These are phyloP conservation scores for Zaprionus ghesquierei DNA, from an alignment of 1,140 invertebrate species.

Conservation along the genomic window DNA sequence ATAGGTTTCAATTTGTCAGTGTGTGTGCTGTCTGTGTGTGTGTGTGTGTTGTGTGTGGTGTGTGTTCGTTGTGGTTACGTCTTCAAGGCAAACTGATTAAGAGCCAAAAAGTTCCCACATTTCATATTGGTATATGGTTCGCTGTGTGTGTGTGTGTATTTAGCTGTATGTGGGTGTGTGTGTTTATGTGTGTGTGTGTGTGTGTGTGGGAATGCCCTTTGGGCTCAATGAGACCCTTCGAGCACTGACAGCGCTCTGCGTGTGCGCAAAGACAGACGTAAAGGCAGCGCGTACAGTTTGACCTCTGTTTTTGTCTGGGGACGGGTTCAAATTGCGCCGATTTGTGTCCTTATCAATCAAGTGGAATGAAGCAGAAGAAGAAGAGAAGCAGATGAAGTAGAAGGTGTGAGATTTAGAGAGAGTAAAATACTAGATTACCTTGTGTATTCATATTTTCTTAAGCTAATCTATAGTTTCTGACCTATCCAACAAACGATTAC, in stretches of 20 bases:
- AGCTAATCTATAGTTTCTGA: neutral
- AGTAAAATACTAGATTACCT: too few species aligned
- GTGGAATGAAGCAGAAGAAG: neutral
- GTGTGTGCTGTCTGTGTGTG: slow-evolving; percentile 43
- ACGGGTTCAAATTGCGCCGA: neutral
- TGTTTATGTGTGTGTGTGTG: slow-evolving; percentile 16
- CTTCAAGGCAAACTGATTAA: slow-evolving; percentile 50
- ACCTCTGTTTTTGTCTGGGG: neutral
- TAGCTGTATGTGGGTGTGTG: neutral
- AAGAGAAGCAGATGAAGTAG: neutral
- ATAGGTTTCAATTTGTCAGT: slow-evolving; percentile 68
- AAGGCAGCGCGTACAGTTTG: slow-evolving; percentile 5
- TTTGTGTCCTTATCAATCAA: neutral
- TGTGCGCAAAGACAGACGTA: slow-evolving; percentile 9
- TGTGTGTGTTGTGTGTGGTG: slow-evolving; percentile 16
- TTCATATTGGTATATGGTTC: slow-evolving; percentile 26
- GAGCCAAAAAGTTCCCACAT: slow-evolving; percentile 54
- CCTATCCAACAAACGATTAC: neutral
- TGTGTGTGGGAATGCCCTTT: slow-evolving; percentile 63
- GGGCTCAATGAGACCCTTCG: slow-evolving; percentile 57
- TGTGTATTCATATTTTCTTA: neutral
- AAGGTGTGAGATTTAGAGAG: neutral
- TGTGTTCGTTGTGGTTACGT: slow-evolving; percentile 38
- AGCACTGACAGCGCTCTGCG: slow-evolving; percentile 40
- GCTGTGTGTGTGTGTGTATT: slow-evolving; percentile 38